Evolutionary conservation across 2,797 vertebrate genomes (phyloP), one percentile per base, ranked within the genome.

Genomic region (Ibycter americanus): DNA sequence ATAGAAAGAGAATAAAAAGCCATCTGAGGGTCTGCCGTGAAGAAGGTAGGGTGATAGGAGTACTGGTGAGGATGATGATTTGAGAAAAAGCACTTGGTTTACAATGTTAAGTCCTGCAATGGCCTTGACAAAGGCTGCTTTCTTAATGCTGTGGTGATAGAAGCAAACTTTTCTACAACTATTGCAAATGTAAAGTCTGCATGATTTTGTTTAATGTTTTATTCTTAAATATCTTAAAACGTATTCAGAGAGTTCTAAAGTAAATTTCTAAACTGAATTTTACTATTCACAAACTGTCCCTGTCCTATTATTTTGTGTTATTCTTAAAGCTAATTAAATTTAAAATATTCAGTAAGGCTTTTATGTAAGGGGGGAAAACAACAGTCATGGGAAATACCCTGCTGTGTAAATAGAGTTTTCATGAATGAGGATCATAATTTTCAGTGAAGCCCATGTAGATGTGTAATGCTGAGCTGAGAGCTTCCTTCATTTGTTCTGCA

Each of bases 361-460:
- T 96, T 86, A 84, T 77, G 56, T 87, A 91, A 95, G 62, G 63
- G 76, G 68, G 38, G 36, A 14, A 29, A 70, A 86, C 44, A 86
- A 67, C 74, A 94, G 81, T 56, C 73, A 71, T 83, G 84, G 94
- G 94, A 93, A 68, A 83, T 93, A 85, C 91, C 71, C 90, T 83
- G 87, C 96, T 97, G 81, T 91, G 97, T 72, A 94, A 82, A 89
- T 93, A 83, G 90, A 93, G 74, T 90, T 96, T 96, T 83, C 87
- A 49, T 94, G 91, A 92, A 84, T 92, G 89, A 80, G 80, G 89
- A 61, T 95, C 89, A 52, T 59, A 49, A 81, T 93, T 89, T 85
- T 87, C 83, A 94, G 79, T 12, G n/a, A 96, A 92, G 86, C 83
- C 70, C 14, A 11, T 66, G 89, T 95, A 80, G 89, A 94, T 47